Evolutionary conservation across 1,140 invertebrate species (phyloP), one percentile per base, ranked within the genome.

Genomic region (Eumeta japonica): DNA sequence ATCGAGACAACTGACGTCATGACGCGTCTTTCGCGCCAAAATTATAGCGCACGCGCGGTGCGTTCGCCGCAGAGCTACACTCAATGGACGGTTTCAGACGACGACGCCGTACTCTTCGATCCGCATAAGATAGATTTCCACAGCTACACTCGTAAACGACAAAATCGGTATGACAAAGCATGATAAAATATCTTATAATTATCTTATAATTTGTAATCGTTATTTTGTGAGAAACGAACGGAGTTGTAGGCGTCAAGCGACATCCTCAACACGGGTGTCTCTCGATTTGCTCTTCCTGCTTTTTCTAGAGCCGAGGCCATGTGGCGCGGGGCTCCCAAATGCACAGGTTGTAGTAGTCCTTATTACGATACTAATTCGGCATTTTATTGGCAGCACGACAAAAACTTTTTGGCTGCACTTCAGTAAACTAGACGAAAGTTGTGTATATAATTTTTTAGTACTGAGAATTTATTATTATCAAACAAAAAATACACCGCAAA

Each of bases 1-100:
- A 75, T 71, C 67, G 64, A 63, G 63, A 70, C 63, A 62, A 56
- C 59, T 72, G 66, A 73, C 68, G 68, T 73, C 68, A 73, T 62
- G 57, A 53, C 55, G 53, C 49, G 55, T 46, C 45, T 57, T 73
- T 73, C 68, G 68, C 68, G 68, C 68, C 68, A 73, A 73, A 73
- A 73, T 58, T 51, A 62, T 56, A 53, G 63, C 67, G 67, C 67
- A 43, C 68, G 67, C 64, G 67, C 62, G 62, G 44, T 41, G 48
- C 55, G 46, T 30, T 48, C 68, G 57, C 68, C 60, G 66, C 68
- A 68, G 56, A 62, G 63, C 62, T 62, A 52, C 62, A 62, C 68
- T 68, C 62, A 70, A 70, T 73, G 68, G 63, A 63, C 50, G 48
- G n/a, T n/a, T n/a, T n/a, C n/a, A n/a, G n/a, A n/a, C n/a, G n/a